Evolutionary conservation across 2,888 invertebrate genomes (phyloP).

Genomic region (Tachina fera): DNA sequence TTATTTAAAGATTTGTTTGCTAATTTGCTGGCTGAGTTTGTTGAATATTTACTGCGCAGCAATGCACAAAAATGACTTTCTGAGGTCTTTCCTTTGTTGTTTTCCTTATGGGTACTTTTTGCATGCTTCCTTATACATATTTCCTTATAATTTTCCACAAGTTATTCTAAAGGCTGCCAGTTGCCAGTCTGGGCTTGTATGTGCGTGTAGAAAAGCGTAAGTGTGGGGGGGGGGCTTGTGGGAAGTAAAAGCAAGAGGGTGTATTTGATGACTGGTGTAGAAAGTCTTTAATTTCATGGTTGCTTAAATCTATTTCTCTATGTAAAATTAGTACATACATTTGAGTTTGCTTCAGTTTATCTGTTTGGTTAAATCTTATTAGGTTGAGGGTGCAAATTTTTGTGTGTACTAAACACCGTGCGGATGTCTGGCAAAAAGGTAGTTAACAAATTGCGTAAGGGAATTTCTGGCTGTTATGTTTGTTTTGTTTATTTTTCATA

Average conservation of each 20-base stretch:
- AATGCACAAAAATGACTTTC: slow-evolving; percentile 64
- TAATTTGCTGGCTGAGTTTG: slow-evolving; percentile 70
- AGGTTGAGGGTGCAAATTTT: slow-evolving; percentile 46
- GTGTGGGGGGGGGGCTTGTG: too few species aligned
- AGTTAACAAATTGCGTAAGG: slow-evolving; percentile 62
- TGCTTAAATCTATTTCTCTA: slow-evolving; percentile 77
- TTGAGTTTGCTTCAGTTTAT: slow-evolving; percentile 53
- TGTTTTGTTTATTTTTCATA: slow-evolving; percentile 15
- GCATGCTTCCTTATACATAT: slow-evolving; percentile 15
- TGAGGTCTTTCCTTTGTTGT: slow-evolving; percentile 3
- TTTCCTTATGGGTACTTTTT: slow-evolving; percentile 24
- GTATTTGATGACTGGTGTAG: slow-evolving; percentile 38
- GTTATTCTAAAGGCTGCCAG: slow-evolving; percentile 1
- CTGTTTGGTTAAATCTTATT: slow-evolving; percentile 58
- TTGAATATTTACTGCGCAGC: slow-evolving; percentile 67
- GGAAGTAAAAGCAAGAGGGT: not conserved
- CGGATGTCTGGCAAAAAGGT: slow-evolving; percentile 49
- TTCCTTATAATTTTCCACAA: slow-evolving; percentile 18
- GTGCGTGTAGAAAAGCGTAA: too few species aligned
- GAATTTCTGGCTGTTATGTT: slow-evolving; percentile 26
- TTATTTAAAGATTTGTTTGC: slow-evolving; percentile 67
- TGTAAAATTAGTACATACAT: slow-evolving; percentile 52
- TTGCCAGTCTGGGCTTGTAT: not conserved
- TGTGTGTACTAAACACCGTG: slow-evolving; percentile 1
- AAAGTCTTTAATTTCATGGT: slow-evolving; percentile 81